phyloP scores from a whole-genome alignment of 2,797 vertebrate genomes.

The Macroramphosus scolopax region DNA sequence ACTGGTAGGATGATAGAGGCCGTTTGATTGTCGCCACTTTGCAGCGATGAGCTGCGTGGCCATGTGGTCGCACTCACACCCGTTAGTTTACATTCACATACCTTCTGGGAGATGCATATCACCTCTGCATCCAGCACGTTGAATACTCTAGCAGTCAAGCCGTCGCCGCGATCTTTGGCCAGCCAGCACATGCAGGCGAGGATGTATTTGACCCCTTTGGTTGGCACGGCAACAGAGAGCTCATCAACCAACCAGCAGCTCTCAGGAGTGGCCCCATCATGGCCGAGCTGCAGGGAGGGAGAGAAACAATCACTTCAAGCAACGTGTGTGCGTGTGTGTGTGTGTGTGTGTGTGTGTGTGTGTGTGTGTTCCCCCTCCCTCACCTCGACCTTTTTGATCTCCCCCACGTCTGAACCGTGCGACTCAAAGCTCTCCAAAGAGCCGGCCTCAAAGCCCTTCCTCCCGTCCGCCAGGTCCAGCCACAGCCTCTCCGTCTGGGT shows the following conservation, averaged over 20 bases:
- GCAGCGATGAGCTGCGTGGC: not conserved
- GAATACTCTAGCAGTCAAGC: conserved; percentile 86
- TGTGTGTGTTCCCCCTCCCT: conserved; percentile 24
- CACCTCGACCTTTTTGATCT: conserved; percentile 96
- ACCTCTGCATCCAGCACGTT: conserved; percentile 90
- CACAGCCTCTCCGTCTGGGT: conserved; percentile 84
- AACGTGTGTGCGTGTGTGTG: conserved; percentile 30
- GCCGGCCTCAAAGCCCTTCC: conserved; percentile 81
- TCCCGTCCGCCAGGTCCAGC: conserved; percentile 84
- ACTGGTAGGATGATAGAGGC: too few relatives aligned
- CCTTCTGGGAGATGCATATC: conserved; percentile 86
- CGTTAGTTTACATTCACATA: conserved; percentile 36
- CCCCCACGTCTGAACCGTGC: conserved; percentile 85
- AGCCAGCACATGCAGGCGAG: conserved; percentile 95
- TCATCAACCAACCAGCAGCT: conserved; percentile 97
- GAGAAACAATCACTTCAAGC: conserved; percentile 41
- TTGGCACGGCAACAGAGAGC: conserved; percentile 87
- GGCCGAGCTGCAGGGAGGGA: conserved; percentile 83
- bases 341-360: not conserved
- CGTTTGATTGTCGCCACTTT: not conserved
- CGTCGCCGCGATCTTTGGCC: conserved; percentile 95
- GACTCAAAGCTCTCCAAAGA: conserved; percentile 89
- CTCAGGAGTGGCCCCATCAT: conserved; percentile 92
- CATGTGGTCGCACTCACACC: not conserved
- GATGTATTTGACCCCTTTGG: conserved; percentile 89